Evolutionary conservation across 1,140 invertebrate genomes (phyloP).

Genomic region (Drosophila novamexicana): DNA sequence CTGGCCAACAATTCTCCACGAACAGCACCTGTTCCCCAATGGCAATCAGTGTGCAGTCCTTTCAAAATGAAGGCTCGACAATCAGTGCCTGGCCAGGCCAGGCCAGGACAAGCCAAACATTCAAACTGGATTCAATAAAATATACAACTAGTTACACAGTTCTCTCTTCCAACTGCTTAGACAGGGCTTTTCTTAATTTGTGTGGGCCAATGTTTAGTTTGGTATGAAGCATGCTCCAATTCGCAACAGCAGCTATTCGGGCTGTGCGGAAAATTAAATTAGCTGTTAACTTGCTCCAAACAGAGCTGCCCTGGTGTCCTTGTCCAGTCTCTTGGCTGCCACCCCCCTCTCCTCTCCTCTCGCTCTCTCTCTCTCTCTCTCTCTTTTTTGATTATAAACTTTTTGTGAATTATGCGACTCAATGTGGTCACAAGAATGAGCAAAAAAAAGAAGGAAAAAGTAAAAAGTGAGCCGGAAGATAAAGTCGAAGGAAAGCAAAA

Average conservation of each 20-base stretch:
- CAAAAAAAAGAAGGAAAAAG: conserved; percentile 3
- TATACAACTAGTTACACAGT: conserved; percentile 52
- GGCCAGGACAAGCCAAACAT: conserved; percentile 1
- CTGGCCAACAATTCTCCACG: conserved; percentile 1
- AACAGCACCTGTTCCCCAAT: conserved; percentile 13
- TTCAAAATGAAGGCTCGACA: conserved; percentile 17
- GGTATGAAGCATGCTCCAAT: conserved; percentile 32
- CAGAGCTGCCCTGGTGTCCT: neutral
- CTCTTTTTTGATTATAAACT: conserved; percentile 62
- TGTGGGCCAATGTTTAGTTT: conserved; percentile 38
- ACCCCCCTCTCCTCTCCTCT: neutral
- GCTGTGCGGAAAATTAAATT: conserved; percentile 60
- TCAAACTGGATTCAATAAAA: conserved; percentile 60
- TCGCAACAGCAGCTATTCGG: conserved; percentile 7
- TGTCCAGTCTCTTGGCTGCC: neutral
- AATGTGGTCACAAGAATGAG: conserved; percentile 20
- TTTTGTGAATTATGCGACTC: conserved; percentile 65
- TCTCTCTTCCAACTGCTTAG: conserved; percentile 16
- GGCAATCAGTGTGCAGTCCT: conserved; percentile 40
- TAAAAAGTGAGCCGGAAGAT: conserved; percentile 16
- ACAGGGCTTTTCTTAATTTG: conserved; percentile 42
- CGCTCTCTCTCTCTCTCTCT: neutral
- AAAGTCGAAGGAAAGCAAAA: conserved; percentile 43
- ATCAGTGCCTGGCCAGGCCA: conserved; percentile 21
- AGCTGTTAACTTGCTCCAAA: conserved; percentile 33